Evolutionary conservation across 2,113 vertebrate species (phyloP).

Genomic region (Ursus arctos): DNA sequence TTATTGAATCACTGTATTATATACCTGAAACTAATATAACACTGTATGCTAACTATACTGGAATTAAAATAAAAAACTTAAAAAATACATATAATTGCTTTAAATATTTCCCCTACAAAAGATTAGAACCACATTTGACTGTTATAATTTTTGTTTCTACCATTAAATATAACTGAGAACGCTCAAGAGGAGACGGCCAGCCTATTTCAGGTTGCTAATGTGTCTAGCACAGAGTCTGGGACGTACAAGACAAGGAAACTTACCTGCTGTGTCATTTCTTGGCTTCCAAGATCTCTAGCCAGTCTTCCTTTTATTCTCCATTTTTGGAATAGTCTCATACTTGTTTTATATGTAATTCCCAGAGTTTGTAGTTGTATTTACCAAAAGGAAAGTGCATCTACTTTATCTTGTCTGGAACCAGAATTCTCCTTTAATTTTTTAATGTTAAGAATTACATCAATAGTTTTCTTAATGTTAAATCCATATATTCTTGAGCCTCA

Average conservation of each 20-base stretch:
- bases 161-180: not conserved
- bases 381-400: not conserved
- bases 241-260: not conserved
- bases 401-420: not conserved
- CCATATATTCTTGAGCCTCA: not conserved
- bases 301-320: not conserved
- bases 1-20: not conserved
- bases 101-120: not conserved
- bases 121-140: not conserved
- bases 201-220: not conserved
- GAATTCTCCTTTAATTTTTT: not conserved
- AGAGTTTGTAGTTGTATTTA: not conserved
- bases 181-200: not conserved
- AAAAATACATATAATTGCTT: not conserved
- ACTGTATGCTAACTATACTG: not conserved
- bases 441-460: not conserved
- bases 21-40: not conserved
- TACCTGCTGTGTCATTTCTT: not conserved
- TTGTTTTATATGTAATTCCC: not conserved
- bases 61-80: not conserved
- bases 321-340: not conserved
- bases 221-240: not conserved
- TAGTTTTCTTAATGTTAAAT: conserved; percentile 30
- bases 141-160: not conserved
- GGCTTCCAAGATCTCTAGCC: not conserved